Base-by-base conservation (phyloP, 2,888 invertebrate species). In the Chrysomela aeneicollis region DNA sequence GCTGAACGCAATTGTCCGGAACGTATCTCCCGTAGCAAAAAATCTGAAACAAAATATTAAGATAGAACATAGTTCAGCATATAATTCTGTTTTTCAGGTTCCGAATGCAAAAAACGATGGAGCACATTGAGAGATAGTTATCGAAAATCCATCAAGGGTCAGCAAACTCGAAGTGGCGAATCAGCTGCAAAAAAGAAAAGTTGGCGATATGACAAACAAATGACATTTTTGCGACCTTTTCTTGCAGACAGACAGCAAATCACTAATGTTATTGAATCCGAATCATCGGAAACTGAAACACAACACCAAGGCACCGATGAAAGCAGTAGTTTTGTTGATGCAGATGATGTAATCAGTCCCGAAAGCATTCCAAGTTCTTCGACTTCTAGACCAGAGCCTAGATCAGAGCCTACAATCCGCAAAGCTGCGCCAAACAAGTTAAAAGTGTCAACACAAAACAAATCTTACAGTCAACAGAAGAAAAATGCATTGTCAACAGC, bases 1-100 rank as follows among this genome's bases (percentile, higher is more conserved):
- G 35, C 53, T 35, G 17, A 32, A 53, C 17, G 35, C 53, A 53
- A 53, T 53, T 30, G 18, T 53, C 18, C 53, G 35, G 12, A 32
- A 53, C 18, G 35, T 32, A 17, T 53, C 19, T 32, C 32, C 53
- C 10, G 18, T 53, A 32, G 35, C 53, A 32, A 53, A 53, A 32
- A 35, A 30, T 22, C 50, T 50, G 3, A 10, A 50, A 21, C n/a
- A n/a, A n/a, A n/a, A n/a, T n/a, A n/a, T n/a, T n/a, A n/a, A n/a
- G n/a, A n/a, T n/a, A n/a, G n/a, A n/a, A n/a, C n/a, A n/a, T n/a
- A n/a, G n/a, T n/a, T n/a, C n/a, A n/a, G n/a, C n/a, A n/a, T n/a
- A n/a, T n/a, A n/a, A n/a, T n/a, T n/a, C n/a, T n/a, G n/a, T n/a
- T n/a, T n/a, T n/a, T n/a, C n/a, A n/a, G n/a, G n/a, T n/a, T n/a